phyloP scores from a whole-genome alignment of 2,797 vertebrate genomes.

The Uromys caudimaculatus region DNA sequence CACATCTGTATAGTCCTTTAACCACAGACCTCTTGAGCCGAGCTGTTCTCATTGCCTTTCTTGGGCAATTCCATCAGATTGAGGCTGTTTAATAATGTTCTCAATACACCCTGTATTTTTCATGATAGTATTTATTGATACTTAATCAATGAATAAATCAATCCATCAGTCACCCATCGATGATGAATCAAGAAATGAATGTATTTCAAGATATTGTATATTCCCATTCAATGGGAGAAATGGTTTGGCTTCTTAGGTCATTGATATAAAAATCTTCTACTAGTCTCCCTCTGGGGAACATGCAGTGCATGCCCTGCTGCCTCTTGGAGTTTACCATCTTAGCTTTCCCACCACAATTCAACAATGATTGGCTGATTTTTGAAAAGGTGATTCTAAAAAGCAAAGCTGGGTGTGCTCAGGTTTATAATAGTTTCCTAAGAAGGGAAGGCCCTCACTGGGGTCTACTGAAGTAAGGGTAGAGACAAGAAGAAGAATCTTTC shows the following conservation, averaged over 20 bases:
- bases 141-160: not conserved
- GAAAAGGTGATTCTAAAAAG: not conserved
- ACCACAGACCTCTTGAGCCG: not conserved
- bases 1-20: not conserved
- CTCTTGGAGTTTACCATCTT: not conserved
- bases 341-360: not conserved
- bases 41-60: not conserved
- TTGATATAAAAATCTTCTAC: slow-evolving; percentile 21
- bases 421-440: not conserved
- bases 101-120: not conserved
- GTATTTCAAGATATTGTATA: not conserved
- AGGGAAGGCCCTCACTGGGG: not conserved
- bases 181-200: not conserved
- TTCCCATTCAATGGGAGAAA: not conserved
- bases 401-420: not conserved
- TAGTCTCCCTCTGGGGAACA: not conserved
- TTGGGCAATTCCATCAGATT: not conserved
- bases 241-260: not conserved
- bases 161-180: not conserved
- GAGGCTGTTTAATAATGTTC: not conserved
- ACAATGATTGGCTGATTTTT: not conserved
- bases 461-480: not conserved
- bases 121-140: not conserved
- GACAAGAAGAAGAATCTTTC: not conserved
- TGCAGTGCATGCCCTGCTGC: not conserved